Evolutionary conservation across 64 coral and sea anemone genomes (phyloP).

Genomic region (Hydrozoanthus tunicans): DNA sequence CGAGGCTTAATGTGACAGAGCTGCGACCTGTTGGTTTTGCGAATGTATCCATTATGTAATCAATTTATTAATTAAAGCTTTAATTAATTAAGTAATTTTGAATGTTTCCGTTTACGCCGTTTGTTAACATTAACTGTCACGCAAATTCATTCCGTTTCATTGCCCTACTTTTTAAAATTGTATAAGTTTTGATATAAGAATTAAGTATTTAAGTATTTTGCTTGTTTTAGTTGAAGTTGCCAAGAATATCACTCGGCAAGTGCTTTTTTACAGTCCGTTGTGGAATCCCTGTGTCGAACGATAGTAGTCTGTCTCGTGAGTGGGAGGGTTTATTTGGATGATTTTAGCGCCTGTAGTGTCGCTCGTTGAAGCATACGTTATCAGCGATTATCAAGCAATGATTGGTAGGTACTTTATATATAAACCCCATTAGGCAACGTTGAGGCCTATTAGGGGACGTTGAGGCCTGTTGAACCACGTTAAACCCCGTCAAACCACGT

Average conservation of each 20-base stretch:
- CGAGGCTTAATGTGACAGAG: no score
- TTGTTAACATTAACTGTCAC: background rate
- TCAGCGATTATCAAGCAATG: no score
- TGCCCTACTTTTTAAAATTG: background rate
- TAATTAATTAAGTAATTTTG: no score
- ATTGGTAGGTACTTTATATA: no score
- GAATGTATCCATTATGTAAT: no score
- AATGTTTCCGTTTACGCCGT: background rate
- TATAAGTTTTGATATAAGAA: background rate
- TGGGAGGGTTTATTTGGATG: no score
- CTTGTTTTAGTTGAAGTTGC: slow-evolving; percentile 9
- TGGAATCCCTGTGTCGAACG: background rate
- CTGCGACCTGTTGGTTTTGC: no score
- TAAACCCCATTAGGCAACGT: background rate
- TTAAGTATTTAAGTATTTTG: background rate
- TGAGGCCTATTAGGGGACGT: background rate
- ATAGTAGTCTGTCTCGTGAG: no score
- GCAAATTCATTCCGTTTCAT: background rate
- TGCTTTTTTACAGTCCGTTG: background rate
- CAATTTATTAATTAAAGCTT: no score
- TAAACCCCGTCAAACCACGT: background rate
- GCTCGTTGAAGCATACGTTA: no score
- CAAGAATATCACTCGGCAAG: background rate
- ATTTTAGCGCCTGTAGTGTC: no score
- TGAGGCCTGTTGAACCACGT: background rate